These are phyloP conservation scores for Drosophila kepulauana DNA, from an alignment of 1,140 invertebrate species.

Conservation along the genomic window DNA sequence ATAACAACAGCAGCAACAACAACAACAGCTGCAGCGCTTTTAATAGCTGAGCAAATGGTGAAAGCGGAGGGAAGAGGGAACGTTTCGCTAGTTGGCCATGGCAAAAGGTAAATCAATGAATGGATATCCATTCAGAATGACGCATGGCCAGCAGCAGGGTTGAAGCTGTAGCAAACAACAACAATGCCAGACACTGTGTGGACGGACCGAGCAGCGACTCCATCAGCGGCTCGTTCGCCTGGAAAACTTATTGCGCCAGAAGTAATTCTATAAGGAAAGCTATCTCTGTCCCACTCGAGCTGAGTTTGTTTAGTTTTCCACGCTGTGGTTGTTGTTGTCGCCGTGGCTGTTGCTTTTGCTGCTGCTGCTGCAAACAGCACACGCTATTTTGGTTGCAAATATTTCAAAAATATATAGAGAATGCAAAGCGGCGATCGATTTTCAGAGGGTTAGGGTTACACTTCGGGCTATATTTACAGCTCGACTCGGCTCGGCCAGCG, in stretches of 20 bases:
- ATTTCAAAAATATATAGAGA: conserved; percentile 44
- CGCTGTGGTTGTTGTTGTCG: conserved; percentile 20
- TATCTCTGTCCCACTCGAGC: conserved; percentile 35
- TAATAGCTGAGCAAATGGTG: conserved; percentile 52
- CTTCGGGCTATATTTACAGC: conserved; percentile 69
- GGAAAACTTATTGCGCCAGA: conserved; percentile 82
- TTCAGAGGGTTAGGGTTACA: conserved; percentile 27
- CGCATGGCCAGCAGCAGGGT: conserved; percentile 19
- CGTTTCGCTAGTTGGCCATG: conserved; percentile 55
- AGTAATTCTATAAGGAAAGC: conserved; percentile 83
- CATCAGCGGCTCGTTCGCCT: conserved; percentile 75
- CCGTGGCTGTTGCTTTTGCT: conserved; percentile 16
- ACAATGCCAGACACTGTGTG: conserved; percentile 25
- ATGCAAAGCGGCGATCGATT: conserved; percentile 62
- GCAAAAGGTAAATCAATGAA: conserved; percentile 76
- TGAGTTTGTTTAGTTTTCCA: conserved; percentile 25
- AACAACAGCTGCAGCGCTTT: conserved; percentile 40
- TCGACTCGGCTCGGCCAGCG: conserved; percentile 73
- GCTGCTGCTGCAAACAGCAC: conserved; percentile 41
- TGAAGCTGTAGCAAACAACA: background rate
- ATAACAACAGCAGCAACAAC: conserved; percentile 33
- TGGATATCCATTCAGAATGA: conserved; percentile 45
- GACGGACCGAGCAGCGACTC: conserved; percentile 41
- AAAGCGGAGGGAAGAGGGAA: background rate
- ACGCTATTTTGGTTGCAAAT: conserved; percentile 72